Percentiles rank a stretch among this genome's conserved stretches.
These are phyloP conservation scores for Hybos culiciformis DNA, from an alignment of 2,888 invertebrate species.

Conservation along the genomic window DNA sequence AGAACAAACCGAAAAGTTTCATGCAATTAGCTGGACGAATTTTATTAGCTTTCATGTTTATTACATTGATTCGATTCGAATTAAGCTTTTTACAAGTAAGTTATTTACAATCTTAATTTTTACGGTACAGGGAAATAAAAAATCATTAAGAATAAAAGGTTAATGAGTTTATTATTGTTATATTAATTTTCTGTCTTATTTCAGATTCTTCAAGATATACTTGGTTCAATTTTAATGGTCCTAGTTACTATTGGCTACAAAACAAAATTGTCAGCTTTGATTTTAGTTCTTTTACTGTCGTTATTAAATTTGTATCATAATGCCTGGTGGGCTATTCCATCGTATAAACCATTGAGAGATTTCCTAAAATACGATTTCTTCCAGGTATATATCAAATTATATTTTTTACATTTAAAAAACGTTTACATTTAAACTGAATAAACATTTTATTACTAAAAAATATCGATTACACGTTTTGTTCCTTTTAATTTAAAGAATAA, in stretches of 20 bases:
- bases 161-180: background rate
- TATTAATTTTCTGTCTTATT: slow-evolving; percentile 18
- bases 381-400: slow-evolving; percentile 56
- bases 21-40: slow-evolving; percentile 91
- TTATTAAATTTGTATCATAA: slow-evolving; percentile 94
- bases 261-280: slow-evolving; percentile 92
- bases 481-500: background rate
- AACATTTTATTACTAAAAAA: too few species aligned
- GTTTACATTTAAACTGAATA: too few species aligned
- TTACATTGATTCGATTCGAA: slow-evolving; percentile 90
- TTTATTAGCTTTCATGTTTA: slow-evolving; percentile 96
- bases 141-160: background rate
- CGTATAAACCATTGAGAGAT: slow-evolving; percentile 91
- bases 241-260: slow-evolving; percentile 95
- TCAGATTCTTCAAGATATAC: slow-evolving; percentile 78
- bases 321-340: slow-evolving; percentile 95
- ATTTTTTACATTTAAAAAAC: background rate
- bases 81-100: slow-evolving; percentile 71
- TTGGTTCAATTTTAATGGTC: slow-evolving; percentile 90
- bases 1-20: slow-evolving; percentile 94
- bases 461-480: background rate
- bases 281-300: slow-evolving; percentile 78
- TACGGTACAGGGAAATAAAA: background rate
- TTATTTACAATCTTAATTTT: slow-evolving; percentile 5
- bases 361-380: slow-evolving; percentile 99